A percentile compares a stretch with the other conserved stretches of the same genome.
Conservation (phyloP, 2,113 vertebrate species). For the Etheostoma cragini region DNA sequence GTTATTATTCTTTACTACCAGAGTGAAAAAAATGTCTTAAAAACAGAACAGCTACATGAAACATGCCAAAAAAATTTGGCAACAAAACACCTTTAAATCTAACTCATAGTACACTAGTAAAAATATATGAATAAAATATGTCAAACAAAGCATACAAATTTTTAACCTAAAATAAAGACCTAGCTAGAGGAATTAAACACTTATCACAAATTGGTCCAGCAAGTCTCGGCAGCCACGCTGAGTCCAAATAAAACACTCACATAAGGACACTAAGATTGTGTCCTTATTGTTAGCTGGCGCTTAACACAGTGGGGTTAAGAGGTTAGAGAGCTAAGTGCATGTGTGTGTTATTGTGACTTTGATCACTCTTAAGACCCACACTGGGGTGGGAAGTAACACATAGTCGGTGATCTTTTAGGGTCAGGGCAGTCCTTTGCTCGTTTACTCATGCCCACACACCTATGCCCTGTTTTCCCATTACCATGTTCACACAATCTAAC, state of each 20-base stretch:
- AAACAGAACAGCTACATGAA: not conserved
- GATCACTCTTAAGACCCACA: constrained; percentile 64
- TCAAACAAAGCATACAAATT: not conserved
- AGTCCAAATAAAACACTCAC: constrained; percentile 35
- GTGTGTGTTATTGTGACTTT: constrained; percentile 77
- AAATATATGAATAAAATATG: not conserved
- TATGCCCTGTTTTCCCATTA: not conserved
- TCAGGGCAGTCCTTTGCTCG: constrained; percentile 54
- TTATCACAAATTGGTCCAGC: not conserved
- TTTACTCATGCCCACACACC: constrained; percentile 62
- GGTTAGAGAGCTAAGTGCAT: constrained; percentile 63
- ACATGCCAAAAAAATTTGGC: not conserved
- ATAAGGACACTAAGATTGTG: constrained; percentile 32
- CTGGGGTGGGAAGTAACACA: constrained; percentile 75
- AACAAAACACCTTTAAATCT: not conserved
- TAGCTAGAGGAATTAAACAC: constrained; percentile 2
- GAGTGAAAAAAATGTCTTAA: not conserved
- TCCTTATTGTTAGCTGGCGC: constrained; percentile 47
- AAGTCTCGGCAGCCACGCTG: not conserved
- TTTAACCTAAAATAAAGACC: not conserved
- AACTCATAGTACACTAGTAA: not conserved
- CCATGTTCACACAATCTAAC: not conserved
- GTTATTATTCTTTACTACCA: not conserved
- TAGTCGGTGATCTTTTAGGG: constrained; percentile 62
- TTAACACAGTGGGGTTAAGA: constrained; percentile 69